Evolutionary conservation across 2,888 invertebrate genomes (phyloP).

Genomic region (Cyclophora punctaria): DNA sequence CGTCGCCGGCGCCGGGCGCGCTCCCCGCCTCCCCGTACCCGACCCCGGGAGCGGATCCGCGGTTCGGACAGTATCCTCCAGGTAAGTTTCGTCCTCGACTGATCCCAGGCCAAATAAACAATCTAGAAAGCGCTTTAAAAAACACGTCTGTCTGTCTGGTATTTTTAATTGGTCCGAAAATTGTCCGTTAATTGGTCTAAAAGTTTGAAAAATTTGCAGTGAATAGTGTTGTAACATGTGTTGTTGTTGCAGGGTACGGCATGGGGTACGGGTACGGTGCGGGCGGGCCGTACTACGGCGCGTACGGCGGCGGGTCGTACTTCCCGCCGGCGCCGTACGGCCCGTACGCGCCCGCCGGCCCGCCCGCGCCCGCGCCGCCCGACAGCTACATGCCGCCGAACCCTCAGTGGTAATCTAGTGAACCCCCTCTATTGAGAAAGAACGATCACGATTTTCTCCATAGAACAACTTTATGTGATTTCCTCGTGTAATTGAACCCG

Average conservation of each 20-base stretch:
- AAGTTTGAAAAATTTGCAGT: too few relatives aligned
- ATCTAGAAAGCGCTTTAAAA: not conserved
- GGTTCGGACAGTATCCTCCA: conserved; percentile 56
- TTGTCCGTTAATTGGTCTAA: too few relatives aligned
- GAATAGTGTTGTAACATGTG: too few relatives aligned
- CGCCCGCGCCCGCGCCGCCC: conserved; percentile 32
- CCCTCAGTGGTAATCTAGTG: conserved; percentile 54
- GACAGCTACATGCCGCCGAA: conserved; percentile 56
- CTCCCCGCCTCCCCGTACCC: conserved; percentile 31
- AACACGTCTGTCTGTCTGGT: too few relatives aligned
- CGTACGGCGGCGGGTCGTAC: conserved; percentile 58
- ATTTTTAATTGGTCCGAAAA: too few relatives aligned
- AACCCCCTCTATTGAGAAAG: not conserved
- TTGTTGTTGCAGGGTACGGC: conserved; percentile 44
- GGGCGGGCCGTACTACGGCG: conserved; percentile 72
- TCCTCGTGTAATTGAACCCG: conserved; percentile 16
- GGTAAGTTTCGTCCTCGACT: conserved; percentile 30
- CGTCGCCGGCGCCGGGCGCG: conserved; percentile 20
- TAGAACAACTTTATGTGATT: conserved; percentile 8
- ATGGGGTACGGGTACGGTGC: conserved; percentile 57
- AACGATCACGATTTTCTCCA: too few relatives aligned
- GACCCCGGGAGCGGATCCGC: conserved; percentile 37
- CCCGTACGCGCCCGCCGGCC: conserved; percentile 27
- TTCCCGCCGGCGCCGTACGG: conserved; percentile 37
- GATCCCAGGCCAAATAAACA: not conserved